Conservation (phyloP, 2,113 vertebrate genomes). For the Leptobrachium leishanense region DNA sequence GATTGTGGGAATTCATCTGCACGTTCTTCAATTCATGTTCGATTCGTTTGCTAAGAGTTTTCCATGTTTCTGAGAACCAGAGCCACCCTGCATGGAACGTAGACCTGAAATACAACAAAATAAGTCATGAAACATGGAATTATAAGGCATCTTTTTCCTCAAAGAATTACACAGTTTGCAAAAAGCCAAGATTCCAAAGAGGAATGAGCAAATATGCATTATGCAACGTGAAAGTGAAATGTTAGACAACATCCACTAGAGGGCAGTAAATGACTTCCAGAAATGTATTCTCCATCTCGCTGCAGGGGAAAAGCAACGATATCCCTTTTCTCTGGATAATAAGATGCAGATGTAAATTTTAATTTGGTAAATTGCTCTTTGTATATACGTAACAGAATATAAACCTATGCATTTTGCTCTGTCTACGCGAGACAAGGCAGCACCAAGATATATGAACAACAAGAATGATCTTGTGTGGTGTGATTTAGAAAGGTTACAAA, state of each 20-base stretch:
- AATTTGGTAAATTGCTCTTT: too few relatives aligned
- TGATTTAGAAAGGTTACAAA: too few relatives aligned
- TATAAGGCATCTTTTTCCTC: neutral
- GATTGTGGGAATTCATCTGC: slow-evolving; percentile 15
- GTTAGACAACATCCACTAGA: slow-evolving; percentile 24
- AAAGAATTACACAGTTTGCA: neutral
- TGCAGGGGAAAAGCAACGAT: too few relatives aligned
- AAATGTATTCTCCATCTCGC: neutral
- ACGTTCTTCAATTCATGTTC: neutral
- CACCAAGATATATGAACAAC: too few relatives aligned
- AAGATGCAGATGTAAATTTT: too few relatives aligned
- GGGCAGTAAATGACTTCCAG: slow-evolving; percentile 27
- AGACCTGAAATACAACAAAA: slow-evolving; percentile 61
- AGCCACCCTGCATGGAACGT: slow-evolving; percentile 79
- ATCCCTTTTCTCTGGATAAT: too few relatives aligned
- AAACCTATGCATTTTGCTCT: too few relatives aligned
- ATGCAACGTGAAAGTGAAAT: slow-evolving; percentile 3
- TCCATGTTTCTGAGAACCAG: slow-evolving; percentile 70
- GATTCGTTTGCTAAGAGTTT: slow-evolving; percentile 14
- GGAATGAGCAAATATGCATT: neutral
- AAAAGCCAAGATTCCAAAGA: neutral
- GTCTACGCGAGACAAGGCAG: too few relatives aligned
- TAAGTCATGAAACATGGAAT: neutral
- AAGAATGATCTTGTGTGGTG: too few relatives aligned
- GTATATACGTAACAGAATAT: neutral